A percentile compares a stretch with the other conserved stretches of the same genome.
Evolutionary conservation across 2,797 vertebrate species (phyloP).

Genomic region (Hozukius guyotensis): DNA sequence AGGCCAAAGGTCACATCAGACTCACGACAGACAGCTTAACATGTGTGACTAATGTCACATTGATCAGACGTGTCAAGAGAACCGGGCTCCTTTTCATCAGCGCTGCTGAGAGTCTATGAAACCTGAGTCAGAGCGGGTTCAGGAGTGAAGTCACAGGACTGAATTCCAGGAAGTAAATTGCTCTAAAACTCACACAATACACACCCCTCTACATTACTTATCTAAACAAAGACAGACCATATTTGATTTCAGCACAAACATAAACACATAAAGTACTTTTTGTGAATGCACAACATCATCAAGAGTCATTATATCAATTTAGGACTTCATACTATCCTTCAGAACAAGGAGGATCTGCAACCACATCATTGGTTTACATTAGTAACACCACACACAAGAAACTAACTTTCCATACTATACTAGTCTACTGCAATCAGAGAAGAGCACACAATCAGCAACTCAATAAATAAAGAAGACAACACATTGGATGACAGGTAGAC

Average conservation of each 20-base stretch:
- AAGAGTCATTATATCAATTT: neutral
- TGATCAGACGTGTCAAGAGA: conserved; percentile 24
- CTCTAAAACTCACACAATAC: neutral
- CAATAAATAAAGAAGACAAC: neutral
- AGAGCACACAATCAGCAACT: neutral
- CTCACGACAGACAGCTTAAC: conserved; percentile 50
- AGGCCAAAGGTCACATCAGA: conserved; percentile 44
- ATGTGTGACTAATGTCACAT: conserved; percentile 33
- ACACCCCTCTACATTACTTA: neutral
- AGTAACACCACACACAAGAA: neutral
- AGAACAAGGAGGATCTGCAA: neutral
- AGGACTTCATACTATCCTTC: neutral
- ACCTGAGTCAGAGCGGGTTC: conserved; percentile 24
- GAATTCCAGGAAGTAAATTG: conserved; percentile 19
- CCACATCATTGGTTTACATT: neutral
- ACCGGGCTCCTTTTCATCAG: neutral
- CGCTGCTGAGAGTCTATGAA: conserved; percentile 23
- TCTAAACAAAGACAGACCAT: neutral
- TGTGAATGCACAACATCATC: neutral
- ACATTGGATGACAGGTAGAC: neutral
- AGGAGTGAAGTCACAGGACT: conserved; percentile 7
- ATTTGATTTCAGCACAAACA: neutral
- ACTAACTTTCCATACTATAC: neutral
- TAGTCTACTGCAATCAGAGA: neutral
- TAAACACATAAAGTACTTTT: neutral